Base-by-base conservation (phyloP, 2,113 vertebrate species). In the Cheilinus undulatus region DNA sequence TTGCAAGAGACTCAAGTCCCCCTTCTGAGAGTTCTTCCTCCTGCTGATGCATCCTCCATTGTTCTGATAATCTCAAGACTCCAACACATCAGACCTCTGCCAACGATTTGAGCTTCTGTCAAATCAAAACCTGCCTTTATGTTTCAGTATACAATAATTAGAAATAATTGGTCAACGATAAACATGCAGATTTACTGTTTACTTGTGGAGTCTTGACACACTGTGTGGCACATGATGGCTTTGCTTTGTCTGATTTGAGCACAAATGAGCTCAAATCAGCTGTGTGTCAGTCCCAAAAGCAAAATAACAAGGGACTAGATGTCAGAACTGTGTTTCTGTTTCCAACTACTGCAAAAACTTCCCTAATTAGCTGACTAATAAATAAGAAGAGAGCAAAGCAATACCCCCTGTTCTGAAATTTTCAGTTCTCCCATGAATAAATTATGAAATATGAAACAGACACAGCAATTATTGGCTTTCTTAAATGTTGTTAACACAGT, bases 401-500 rank as follows among this genome's bases (percentile, higher is more conserved):
- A 15, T 19, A 28, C 51, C 53, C 51, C 53, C 2, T 13, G 36
- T 38, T 71, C n/a, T 73, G 56, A 63, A 80, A 66, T 66, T 67
- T 68, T 84, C 78, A 67, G 27, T 73, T 75, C 70, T 78, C 22
- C 17, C 7, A 79, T 90, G 73, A 90, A 90, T 86, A 88, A 90
- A 82, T n/a, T 81, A 52, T 88, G 83, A 90, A 85, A 78, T 78
- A 45, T 65, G 83, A 89, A 80, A 88, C 74, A 84, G 88, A 88
- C 84, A 78, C 80, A 79, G 81, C 75, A 88, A 90, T 86, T 82
- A 89, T 89, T 89, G 83, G 69, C 72, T 89, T 89, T 88, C 83
- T 89, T 89, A 88, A 90, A 89, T 78, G 81, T 86, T 61, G 74
- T 85, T 91, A 89, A 90, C 69, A 58, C 77, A 73, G 77, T 78